Conservation (phyloP, 2,797 vertebrate species). For the Platalea minor region DNA sequence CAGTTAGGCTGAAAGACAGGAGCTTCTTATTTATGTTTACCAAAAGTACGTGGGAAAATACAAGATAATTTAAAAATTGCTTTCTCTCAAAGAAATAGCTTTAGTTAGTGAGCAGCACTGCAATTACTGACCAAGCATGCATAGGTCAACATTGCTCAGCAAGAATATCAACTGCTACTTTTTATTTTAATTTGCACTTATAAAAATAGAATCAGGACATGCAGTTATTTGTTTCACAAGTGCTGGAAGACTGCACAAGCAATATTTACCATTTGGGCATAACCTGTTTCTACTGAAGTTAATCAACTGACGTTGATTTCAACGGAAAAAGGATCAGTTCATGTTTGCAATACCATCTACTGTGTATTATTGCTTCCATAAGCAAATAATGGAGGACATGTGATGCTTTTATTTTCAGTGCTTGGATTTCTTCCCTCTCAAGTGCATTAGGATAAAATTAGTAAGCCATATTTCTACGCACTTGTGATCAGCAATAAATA, state of each 20-base stretch:
- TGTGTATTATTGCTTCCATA: not conserved
- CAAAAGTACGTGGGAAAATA: not conserved
- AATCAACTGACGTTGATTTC: slow-evolving; percentile 22
- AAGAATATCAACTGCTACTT: not conserved
- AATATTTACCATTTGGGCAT: not conserved
- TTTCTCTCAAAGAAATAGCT: not conserved
- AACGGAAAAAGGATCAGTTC: not conserved
- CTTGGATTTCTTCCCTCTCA: slow-evolving; percentile 32
- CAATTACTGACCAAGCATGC: not conserved
- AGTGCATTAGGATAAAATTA: slow-evolving; percentile 61
- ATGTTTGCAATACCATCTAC: not conserved
- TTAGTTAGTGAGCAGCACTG: not conserved
- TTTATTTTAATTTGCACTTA: slow-evolving; percentile 20
- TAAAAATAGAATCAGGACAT: slow-evolving; percentile 6
- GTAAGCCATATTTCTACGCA: slow-evolving; percentile 49
- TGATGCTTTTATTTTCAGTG: slow-evolving; percentile 42
- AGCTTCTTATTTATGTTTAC: not conserved
- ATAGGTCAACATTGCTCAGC: not conserved
- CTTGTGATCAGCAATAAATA: slow-evolving; percentile 56
- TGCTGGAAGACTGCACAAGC: not conserved
- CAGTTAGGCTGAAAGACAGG: not conserved
- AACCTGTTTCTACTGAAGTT: slow-evolving; percentile 2
- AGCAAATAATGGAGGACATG: slow-evolving; percentile 27
- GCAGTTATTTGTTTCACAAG: not conserved
- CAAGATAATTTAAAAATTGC: not conserved